Evolutionary conservation across 2,888 invertebrate genomes (phyloP), one percentile per base, ranked within the genome.

Genomic region (Agrotis clavis): DNA sequence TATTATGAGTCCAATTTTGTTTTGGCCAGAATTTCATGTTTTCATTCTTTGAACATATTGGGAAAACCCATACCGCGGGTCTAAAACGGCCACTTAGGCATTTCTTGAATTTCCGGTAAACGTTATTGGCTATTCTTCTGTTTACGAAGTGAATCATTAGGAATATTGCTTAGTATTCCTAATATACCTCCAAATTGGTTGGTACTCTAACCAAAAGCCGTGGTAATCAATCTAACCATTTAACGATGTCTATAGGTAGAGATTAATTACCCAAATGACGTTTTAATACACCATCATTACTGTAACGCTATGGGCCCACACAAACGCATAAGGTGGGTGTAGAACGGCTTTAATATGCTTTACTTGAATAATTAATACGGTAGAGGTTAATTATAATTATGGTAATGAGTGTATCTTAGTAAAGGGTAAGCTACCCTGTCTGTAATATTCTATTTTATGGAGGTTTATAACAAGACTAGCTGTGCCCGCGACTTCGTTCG

Each of bases 191-290:
- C 25, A 71, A 62, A 71, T 51, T 76, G 25, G 51, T 59, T 56
- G 13, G 2, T 30, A 50, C 45, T 16, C 13, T 18, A 69, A 25
- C 50, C 16, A 35, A 77, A 69, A 61, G 4, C 77, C 7, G 2
- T 16, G 21, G 18, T 74, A 59, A 81, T 81, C 62, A 70, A 81
- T 68, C 76, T 59, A 30, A 19, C 45, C 45, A 65, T 62, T 50
- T 7, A 66, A 69, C 19, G 13, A 63, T 65, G 64, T 64, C 51
- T 54, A 66, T 47, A 54, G 30, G 59, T 47, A 30, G 14, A 35
- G 59, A 74, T 76, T 82, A 83, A 82, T 80, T 82, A 80, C 66
- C 50, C 72, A 73, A 76, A 83, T 56, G 71, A 77, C 64, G 54
- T 71, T 80, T 75, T 81, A 81, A 82, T 81, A 69, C 56, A 61